phyloP scores from a whole-genome alignment of 2,797 vertebrate genomes.

The Atherinosoma microstoma region DNA sequence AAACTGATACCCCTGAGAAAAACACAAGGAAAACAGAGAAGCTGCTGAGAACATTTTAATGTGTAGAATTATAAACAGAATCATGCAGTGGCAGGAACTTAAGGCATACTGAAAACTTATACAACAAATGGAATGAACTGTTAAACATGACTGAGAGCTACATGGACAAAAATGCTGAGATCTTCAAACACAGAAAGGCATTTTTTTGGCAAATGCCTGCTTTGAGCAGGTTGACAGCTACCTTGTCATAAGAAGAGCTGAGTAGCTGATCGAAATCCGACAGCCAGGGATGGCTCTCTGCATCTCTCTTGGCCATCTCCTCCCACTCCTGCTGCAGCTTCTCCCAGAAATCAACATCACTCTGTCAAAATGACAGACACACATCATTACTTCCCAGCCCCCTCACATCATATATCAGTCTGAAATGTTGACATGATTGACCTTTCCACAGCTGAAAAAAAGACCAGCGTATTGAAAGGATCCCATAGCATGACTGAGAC shows the following conservation, averaged over 20 bases:
- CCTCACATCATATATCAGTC: not conserved
- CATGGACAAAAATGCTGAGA: constrained; percentile 16
- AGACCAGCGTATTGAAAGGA: not conserved
- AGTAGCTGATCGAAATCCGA: constrained; percentile 95
- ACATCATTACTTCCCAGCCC: constrained; percentile 27
- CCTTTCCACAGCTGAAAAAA: constrained; percentile 18
- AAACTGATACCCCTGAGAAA: constrained; percentile 92
- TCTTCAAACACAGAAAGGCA: constrained; percentile 10
- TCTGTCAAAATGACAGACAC: constrained; percentile 77
- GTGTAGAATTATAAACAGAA: not conserved
- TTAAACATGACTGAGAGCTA: not conserved
- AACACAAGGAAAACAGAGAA: constrained; percentile 5
- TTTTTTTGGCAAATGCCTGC: constrained; percentile 21
- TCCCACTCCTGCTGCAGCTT: constrained; percentile 99
- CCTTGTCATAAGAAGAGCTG: constrained; percentile 93
- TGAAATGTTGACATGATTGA: constrained; percentile 14
- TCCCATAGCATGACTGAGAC: not conserved
- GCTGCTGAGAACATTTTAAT: not conserved
- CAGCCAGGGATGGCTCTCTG: constrained; percentile 98
- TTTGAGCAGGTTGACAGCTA: constrained; percentile 55
- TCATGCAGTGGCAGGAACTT: not conserved
- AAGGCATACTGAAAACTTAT: not conserved
- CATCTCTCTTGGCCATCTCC: constrained; percentile 98
- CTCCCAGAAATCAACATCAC: constrained; percentile 99
- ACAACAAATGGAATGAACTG: not conserved